phyloP scores from a whole-genome alignment of 2,797 vertebrate genomes.

The Gallinago stenura region DNA sequence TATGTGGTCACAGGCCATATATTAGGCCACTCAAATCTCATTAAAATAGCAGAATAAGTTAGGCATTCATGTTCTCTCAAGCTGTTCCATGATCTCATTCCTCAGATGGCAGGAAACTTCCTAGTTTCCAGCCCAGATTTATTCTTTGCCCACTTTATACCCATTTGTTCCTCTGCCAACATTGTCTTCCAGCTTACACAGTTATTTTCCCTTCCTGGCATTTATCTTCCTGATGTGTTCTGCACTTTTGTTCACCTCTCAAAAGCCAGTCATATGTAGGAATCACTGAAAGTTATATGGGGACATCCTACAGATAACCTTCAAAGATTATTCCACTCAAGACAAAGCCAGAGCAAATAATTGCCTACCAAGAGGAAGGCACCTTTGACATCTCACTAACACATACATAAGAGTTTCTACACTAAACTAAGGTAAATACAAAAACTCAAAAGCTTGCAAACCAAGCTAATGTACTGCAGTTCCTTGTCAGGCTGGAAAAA shows the following conservation, averaged over 20 bases:
- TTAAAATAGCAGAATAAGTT: slow-evolving; percentile 24
- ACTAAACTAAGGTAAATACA: neutral
- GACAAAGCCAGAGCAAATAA: slow-evolving; percentile 19
- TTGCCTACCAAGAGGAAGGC: slow-evolving; percentile 16
- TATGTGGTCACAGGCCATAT: neutral
- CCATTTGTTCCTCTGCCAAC: slow-evolving; percentile 61
- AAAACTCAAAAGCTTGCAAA: neutral
- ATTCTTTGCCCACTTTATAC: slow-evolving; percentile 54
- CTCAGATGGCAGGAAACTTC: slow-evolving; percentile 33
- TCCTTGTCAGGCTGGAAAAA: neutral
- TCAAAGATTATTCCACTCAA: neutral
- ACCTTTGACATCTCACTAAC: neutral
- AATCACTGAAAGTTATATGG: neutral
- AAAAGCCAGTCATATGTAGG: slow-evolving; percentile 8
- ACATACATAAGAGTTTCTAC: neutral
- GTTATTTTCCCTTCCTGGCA: slow-evolving; percentile 60
- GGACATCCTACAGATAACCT: slow-evolving; percentile 47
- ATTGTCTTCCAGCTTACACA: slow-evolving; percentile 58
- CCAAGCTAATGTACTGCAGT: neutral
- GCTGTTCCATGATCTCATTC: slow-evolving; percentile 49
- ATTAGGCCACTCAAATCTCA: neutral
- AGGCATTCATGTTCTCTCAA: neutral
- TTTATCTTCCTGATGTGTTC: slow-evolving; percentile 49
- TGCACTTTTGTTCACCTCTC: slow-evolving; percentile 58
- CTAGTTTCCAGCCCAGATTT: slow-evolving; percentile 22